Evolutionary conservation across 2,113 vertebrate genomes (phyloP), one percentile per base, ranked within the genome.

Genomic region (Raphicerus campestris): DNA sequence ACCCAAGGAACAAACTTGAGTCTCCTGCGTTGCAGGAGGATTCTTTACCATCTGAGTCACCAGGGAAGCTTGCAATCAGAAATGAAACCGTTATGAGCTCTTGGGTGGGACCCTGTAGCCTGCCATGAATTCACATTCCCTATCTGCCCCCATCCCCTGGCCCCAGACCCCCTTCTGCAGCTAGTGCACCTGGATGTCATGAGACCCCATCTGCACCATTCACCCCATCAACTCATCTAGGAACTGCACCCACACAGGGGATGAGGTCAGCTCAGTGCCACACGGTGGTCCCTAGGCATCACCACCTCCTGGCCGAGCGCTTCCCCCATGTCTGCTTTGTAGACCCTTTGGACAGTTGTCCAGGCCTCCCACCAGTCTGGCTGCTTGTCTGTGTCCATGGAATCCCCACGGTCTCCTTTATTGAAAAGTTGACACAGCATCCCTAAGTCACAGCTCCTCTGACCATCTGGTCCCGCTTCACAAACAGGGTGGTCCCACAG

Each of bases 321-420:
- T 49, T n/a, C 10, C 47, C 28, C 82, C 14, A 3, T 19, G 5
- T 35, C 58, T 88, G 77, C 16, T 83, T 51, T 26, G 47, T 16
- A 42, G 75, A 16, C 19, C 66, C 86, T 51, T 6, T 42, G 35
- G 70, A 42, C 70, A 42, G 35, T 26, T 42, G 35, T 75, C 35
- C 22, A 75, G 70, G 70, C 70, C 35, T 47, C 39, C 56, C 56
- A 42, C 30, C 0, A 8, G 35, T 24, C 7, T 6, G 19, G 73
- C 42, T 14, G 35, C 86, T 24, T 1, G 0, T 39, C 55, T 51
- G 24, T 32, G 53, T 42, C 56, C 87, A 11, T 0, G 0, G 81
- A 66, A 39, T 49, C 77, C 56, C 7, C 1, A 39, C 1, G 5
- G 6, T 42, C 20, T 63, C 70, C 87, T 30, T 17, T 19, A 19